Evolutionary conservation across 2,888 invertebrate genomes (phyloP), one percentile per base, ranked within the genome.

Genomic region (Tolmerus cingulatus): DNA sequence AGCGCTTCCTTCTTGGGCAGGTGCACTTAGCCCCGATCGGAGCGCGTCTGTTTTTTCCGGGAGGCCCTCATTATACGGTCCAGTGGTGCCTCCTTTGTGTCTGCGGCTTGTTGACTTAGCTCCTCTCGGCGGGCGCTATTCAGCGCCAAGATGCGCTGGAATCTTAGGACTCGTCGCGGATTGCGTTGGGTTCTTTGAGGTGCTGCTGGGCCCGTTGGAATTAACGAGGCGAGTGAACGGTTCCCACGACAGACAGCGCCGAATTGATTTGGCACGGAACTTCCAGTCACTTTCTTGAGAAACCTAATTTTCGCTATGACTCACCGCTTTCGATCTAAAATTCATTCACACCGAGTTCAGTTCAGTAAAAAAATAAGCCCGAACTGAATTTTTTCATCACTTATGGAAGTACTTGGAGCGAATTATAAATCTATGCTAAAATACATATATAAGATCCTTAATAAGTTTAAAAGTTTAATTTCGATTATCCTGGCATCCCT

Each of bases 21-120:
- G 85, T 88, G 88, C 87, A 87, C 85, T 88, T 87, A 87, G 88
- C 87, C 43, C 66, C 74, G 85, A 87, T 88, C 74, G 76, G 79
- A 88, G 78, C 79, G 88, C 86, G 88, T 85, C 88, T 27, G 23
- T 66, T 23, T 66, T 74, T 85, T 85, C 30, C 12, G 8, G 74
- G 27, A 43, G 40, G n/a, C 27, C 43, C 66, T 34, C 57, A 82
- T 82, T 82, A 57, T 57, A 57, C 82, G 82, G 82, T 57, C 57
- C 57, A 66, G 40, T 82, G 82, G 37, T 82, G 66, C 82, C 40
- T 12, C 55, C 27, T 23, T 34, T 81, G 81, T 51, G 55, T 7
- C 46, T 16, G 55, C 12, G 51, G 81, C 51, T 51, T 55, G 51
- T 81, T 81, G 51, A 55, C 55, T 81, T 81, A 81, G 16, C 37